Percentiles rank a stretch among this genome's conserved stretches.
Conservation (phyloP, 2,797 vertebrate species). For the Myiotriccus ornatus region DNA sequence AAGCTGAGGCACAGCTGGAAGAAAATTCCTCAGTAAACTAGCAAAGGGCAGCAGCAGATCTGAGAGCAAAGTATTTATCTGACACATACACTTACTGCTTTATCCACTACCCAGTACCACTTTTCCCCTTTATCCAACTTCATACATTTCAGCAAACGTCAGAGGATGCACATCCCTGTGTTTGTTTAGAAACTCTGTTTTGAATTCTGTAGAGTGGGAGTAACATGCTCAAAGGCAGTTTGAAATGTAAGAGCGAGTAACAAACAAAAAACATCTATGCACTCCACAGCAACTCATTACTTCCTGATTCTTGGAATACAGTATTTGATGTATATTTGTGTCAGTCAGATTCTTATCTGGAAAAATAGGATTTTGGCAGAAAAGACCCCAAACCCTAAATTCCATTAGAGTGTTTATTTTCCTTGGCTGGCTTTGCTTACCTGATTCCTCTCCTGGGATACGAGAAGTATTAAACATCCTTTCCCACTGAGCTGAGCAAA, state of each 20-base stretch:
- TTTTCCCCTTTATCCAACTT: neutral
- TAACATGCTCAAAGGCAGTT: neutral
- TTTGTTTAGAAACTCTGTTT: neutral
- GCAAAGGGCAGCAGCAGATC: neutral
- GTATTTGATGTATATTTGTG: neutral
- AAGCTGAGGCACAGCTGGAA: neutral
- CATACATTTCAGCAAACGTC: neutral
- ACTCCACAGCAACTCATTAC: neutral
- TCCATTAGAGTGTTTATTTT: neutral
- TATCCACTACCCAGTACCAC: neutral
- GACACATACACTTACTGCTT: neutral
- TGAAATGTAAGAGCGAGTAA: neutral
- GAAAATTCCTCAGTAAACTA: neutral
- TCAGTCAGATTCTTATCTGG: neutral
- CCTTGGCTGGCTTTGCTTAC: constrained; percentile 78
- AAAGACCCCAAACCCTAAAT: neutral
- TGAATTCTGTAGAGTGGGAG: neutral
- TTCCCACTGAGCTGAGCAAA: constrained; percentile 98
- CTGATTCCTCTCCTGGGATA: constrained; percentile 90
- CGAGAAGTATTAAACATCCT: constrained; percentile 96
- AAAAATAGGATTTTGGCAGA: neutral
- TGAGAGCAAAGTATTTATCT: neutral
- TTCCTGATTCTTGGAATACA: neutral
- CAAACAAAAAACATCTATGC: neutral
- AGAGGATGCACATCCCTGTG: neutral